phyloP scores from a whole-genome alignment of 2,797 vertebrate species.

The Microchirus variegatus region DNA sequence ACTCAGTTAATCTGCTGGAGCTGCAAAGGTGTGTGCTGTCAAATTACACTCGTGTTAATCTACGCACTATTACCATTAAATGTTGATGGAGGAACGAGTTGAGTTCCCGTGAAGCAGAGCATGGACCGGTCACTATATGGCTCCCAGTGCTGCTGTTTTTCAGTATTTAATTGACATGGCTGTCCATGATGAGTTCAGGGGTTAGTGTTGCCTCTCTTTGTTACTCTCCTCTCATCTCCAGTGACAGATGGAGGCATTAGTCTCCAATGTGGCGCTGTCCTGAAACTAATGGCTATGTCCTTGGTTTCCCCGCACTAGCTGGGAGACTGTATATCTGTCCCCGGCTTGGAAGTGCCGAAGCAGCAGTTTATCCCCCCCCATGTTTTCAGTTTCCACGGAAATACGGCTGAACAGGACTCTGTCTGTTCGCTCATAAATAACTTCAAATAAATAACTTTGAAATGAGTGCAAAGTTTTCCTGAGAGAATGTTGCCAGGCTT shows the following conservation, averaged over 20 bases:
- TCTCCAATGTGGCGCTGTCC: slow-evolving; percentile 82
- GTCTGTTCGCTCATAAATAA: slow-evolving; percentile 78
- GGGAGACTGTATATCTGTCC: slow-evolving; percentile 81
- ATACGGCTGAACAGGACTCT: slow-evolving; percentile 74
- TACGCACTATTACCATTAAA: slow-evolving; percentile 39
- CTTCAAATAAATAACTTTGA: slow-evolving; percentile 74
- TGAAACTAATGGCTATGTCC: slow-evolving; percentile 84
- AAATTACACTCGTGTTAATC: slow-evolving; percentile 42
- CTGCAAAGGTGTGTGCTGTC: slow-evolving; percentile 17
- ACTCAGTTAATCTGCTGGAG: not conserved
- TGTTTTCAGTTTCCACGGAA: slow-evolving; percentile 81
- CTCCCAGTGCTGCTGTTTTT: slow-evolving; percentile 80
- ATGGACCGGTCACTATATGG: slow-evolving; percentile 67
- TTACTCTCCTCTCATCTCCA: slow-evolving; percentile 82
- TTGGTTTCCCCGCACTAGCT: slow-evolving; percentile 75
- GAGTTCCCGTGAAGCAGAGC: slow-evolving; percentile 46
- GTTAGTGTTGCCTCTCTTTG: slow-evolving; percentile 83
- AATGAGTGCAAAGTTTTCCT: slow-evolving; percentile 61
- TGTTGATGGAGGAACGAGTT: slow-evolving; percentile 35
- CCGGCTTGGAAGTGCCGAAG: slow-evolving; percentile 79
- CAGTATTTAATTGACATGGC: slow-evolving; percentile 82
- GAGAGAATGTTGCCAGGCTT: slow-evolving; percentile 48
- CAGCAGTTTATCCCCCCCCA: slow-evolving; percentile 78
- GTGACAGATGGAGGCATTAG: slow-evolving; percentile 84
- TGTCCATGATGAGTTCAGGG: slow-evolving; percentile 82